Conservation (phyloP, 1,140 invertebrate genomes). For the Bombus polaris region DNA sequence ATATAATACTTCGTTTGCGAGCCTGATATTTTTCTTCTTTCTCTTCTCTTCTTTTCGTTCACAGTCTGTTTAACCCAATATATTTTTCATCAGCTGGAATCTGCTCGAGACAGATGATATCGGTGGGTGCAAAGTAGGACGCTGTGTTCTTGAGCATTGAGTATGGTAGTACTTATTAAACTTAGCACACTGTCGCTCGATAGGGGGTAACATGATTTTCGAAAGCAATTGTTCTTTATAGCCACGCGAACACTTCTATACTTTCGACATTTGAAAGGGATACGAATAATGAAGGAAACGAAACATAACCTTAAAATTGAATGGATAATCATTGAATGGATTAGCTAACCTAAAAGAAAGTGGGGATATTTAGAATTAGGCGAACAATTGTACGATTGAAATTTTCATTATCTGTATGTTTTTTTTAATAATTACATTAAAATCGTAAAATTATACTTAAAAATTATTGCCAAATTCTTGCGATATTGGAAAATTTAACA, state of each 20-base stretch:
- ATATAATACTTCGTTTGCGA: not conserved
- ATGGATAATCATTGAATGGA: too few species aligned
- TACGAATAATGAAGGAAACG: not conserved
- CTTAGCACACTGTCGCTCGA: not conserved
- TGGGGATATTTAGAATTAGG: too few species aligned
- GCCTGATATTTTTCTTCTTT: not conserved
- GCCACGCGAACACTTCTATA: not conserved
- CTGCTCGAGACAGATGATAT: constrained; percentile 30
- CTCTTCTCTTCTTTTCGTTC: not conserved
- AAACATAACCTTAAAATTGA: not conserved
- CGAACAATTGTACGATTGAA: not conserved
- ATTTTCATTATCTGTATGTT: not conserved
- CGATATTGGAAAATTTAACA: too few species aligned
- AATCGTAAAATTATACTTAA: too few species aligned
- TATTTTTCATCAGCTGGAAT: constrained; percentile 7
- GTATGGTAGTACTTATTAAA: constrained; percentile 6
- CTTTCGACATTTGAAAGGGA: not conserved
- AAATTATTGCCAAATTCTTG: too few species aligned
- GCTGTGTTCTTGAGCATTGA: constrained; percentile 17
- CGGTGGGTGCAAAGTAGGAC: constrained; percentile 26
- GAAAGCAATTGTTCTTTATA: not conserved
- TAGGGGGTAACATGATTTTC: not conserved
- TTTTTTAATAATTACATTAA: too few species aligned
- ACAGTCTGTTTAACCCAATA: constrained; percentile 30
- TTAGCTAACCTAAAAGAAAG: not conserved